Conservation (phyloP, 2,797 vertebrate species). For the Dipus sagitta region DNA sequence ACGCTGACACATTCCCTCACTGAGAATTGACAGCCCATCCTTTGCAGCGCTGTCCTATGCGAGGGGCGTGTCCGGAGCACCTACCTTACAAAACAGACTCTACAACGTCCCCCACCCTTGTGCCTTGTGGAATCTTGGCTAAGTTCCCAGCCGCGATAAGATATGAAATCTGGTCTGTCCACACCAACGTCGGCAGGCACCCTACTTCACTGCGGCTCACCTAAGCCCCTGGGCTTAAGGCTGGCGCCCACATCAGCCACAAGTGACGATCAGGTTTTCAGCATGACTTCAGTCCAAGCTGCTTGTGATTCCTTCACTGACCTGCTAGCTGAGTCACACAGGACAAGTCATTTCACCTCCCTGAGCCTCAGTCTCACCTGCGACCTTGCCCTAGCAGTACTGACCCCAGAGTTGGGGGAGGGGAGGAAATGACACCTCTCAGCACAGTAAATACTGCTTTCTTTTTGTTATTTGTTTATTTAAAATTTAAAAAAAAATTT, state of each 20-base stretch:
- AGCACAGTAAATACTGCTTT: not conserved
- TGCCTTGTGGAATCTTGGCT: not conserved
- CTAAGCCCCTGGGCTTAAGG: not conserved
- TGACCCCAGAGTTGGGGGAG: not conserved
- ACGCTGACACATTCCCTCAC: not conserved
- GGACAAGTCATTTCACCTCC: not conserved
- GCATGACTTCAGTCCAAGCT: not conserved
- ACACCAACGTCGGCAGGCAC: not conserved
- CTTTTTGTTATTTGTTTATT: not conserved
- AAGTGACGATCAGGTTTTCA: too few relatives aligned
- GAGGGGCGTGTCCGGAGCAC: too few relatives aligned
- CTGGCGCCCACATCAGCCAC: not conserved
- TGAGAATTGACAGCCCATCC: rapidly evolving
- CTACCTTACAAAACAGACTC: not conserved
- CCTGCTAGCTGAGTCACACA: not conserved
- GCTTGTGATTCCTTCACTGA: not conserved
- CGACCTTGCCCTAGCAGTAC: not conserved
- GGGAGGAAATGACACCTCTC: not conserved
- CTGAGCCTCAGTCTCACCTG: not conserved
- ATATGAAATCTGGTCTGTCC: not conserved
- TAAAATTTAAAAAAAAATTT: too few relatives aligned
- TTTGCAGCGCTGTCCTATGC: not conserved
- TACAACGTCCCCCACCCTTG: not conserved
- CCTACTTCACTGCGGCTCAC: not conserved
- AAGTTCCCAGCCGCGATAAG: not conserved